Base-by-base conservation (phyloP, 1,140 invertebrate species). In the Achatina immaculata region DNA sequence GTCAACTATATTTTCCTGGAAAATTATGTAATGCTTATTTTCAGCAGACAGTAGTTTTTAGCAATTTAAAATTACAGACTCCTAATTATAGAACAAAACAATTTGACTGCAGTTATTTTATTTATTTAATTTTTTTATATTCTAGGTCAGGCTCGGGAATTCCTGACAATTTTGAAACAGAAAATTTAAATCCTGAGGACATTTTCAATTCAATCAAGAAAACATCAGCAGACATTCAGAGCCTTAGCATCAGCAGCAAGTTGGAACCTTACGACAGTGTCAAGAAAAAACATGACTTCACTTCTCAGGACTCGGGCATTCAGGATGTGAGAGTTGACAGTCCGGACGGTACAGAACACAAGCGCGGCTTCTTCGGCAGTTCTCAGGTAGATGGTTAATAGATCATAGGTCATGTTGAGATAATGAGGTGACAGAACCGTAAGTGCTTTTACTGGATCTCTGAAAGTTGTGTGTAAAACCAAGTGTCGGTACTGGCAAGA, bases 191-290 rank as follows among this genome's bases (percentile, higher is more conserved):
- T 88, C 94, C 95, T 34, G 96, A 97, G 89, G 96, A 98, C 90
- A 95, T 98, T 66, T 92, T 91, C 84, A 92, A 95, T 88, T 96
- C 95, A 78, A 94, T 98, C 76, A 93, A 95, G 80, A 95, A 95
- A 88, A 98, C 97, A 58, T 96, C 97, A 1, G 96, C 96, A 34
- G 97, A 98, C 92, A 98, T 99, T 89, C 95, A 96, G 86, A 96
- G 95, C 91, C 96, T 96, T 85, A 95, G 94, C 87, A 95, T 95
- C 84, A 94, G 95, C 88, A 92, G 88, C 82, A 91, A 91, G 83
- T 83, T 90, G 62, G 90, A 90, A 75, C 85, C 82, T 69, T 90
- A 88, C 83, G 89, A 90, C 31, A 88, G 88, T 75, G 85, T 86
- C 62, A 88, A 88, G 85, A 91, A 90, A 85, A 94, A 95, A 86